A percentile compares a stretch with the other conserved stretches of the same genome.
phyloP scores from a whole-genome alignment of 2,797 vertebrate species.

The Amblyopsis hoosieri region DNA sequence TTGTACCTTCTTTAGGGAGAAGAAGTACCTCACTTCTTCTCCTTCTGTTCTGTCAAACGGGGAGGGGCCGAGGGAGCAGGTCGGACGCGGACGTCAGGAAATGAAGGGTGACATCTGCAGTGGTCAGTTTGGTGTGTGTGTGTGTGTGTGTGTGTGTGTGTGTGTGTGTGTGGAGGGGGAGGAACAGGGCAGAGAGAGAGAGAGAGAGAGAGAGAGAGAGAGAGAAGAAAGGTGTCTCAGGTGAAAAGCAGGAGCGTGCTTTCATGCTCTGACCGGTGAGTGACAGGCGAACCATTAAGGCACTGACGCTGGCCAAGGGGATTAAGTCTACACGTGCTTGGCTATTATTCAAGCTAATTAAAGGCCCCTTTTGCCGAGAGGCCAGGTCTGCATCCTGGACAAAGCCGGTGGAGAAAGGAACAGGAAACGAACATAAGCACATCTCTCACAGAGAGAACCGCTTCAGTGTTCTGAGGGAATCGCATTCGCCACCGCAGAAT shows the following conservation, averaged over 20 bases:
- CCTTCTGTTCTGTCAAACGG: constrained; percentile 34
- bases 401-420: constrained; percentile 73
- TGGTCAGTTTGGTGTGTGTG: constrained; percentile 13
- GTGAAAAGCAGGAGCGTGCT: constrained; percentile 75
- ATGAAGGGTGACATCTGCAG: constrained; percentile 38
- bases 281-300: constrained; percentile 85
- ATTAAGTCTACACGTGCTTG: constrained; percentile 81
- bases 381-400: constrained; percentile 76
- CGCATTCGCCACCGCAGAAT: too few relatives aligned
- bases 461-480: too few relatives aligned
- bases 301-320: constrained; percentile 71
- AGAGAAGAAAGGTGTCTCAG: constrained; percentile 65
- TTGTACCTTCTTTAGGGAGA: constrained; percentile 51
- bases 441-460: too few relatives aligned
- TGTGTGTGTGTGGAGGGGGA: too few relatives aligned
- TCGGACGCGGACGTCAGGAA: constrained; percentile 40
- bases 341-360: constrained; percentile 85
- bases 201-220: not conserved
- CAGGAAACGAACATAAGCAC: constrained; percentile 61
- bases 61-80: constrained; percentile 44
- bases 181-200: not conserved
- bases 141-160: too few relatives aligned
- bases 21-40: constrained; percentile 17
- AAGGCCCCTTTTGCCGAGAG: constrained; percentile 70
- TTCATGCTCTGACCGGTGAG: constrained; percentile 76